Base-by-base conservation (phyloP, 2,113 vertebrate genomes). In the Echinops telfairi region DNA sequence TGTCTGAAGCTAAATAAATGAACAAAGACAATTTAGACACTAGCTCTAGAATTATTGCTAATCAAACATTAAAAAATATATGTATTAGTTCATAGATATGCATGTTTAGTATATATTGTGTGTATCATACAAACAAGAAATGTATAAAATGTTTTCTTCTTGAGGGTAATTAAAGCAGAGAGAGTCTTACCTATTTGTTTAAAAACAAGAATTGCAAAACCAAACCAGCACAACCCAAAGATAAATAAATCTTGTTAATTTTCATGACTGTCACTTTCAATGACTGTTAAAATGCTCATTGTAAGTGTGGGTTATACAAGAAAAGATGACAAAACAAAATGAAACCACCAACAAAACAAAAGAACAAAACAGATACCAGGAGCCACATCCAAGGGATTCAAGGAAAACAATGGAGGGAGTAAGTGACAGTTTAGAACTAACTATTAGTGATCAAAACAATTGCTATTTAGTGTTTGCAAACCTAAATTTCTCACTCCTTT, bases 231-330 rank as follows among this genome's bases (percentile, higher is more conserved):
- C n/a, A 66, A 62, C 4, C n/a, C 47, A 76, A 68, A 92, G 70
- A 86, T 83, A 36, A 89, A 77, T 47, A 40, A 88, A 31, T 77
- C 83, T 71, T 86, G 66, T 77, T 79, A 84, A 75, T 90, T 85
- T 84, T 90, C 47, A 10, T 77, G 29, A 79, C 62, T 93, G n/a
- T 91, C 75, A 70, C 31, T 68, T 89, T 79, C 90, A 60, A 87
- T 86, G 43, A 88, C 57, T 85, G 75, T 75, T 43, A 43, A 90
- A 76, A 84, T 92, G 62, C 78, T 53, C 1, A 58, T 60, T 86
- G 36, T 66, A 85, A 94, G 77, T 6, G 15, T 86, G 43, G 68
- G 27, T 86, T 92, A 58, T 87, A 68, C 53, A 84, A 60, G 31
- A 1, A 3, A 60, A 94, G 81, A 80, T 77, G 33, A 60, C 53